A percentile compares a stretch with the other conserved stretches of the same genome.
phyloP scores from a whole-genome alignment of 2,113 vertebrate genomes.

The Sminthopsis crassicaudata region DNA sequence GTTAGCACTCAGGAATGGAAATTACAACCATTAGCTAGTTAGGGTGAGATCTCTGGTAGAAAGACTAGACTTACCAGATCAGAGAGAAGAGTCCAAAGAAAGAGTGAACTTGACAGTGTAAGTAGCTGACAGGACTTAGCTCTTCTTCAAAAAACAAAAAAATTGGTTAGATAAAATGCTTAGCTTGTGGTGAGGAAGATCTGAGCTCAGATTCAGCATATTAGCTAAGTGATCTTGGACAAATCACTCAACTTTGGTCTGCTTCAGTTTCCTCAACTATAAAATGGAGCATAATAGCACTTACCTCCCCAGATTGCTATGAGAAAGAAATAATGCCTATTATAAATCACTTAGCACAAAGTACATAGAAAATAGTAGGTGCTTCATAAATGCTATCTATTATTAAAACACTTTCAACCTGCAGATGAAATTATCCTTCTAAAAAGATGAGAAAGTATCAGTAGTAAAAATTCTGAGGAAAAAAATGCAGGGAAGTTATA shows the following conservation, averaged over 20 bases:
- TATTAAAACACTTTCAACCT: background rate
- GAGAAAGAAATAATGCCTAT: background rate
- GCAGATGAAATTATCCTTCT: background rate
- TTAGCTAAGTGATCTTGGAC: background rate
- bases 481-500: background rate
- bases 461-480: background rate
- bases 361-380: background rate
- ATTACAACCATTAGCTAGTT: background rate
- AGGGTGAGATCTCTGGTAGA: background rate
- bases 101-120: background rate
- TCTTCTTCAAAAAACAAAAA: background rate
- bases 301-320: background rate
- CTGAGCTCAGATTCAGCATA: background rate
- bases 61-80: background rate
- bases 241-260: background rate
- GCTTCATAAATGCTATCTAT: background rate
- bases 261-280: background rate
- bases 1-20: background rate
- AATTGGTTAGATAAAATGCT: background rate
- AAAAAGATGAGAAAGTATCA: background rate
- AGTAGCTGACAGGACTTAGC: background rate
- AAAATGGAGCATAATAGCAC: background rate
- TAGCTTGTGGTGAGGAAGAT: background rate
- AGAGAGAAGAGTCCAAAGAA: background rate
- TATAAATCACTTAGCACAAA: background rate